Evolutionary conservation across 2,113 vertebrate species (phyloP).

Genomic region (Psilopsiagon aurifrons): DNA sequence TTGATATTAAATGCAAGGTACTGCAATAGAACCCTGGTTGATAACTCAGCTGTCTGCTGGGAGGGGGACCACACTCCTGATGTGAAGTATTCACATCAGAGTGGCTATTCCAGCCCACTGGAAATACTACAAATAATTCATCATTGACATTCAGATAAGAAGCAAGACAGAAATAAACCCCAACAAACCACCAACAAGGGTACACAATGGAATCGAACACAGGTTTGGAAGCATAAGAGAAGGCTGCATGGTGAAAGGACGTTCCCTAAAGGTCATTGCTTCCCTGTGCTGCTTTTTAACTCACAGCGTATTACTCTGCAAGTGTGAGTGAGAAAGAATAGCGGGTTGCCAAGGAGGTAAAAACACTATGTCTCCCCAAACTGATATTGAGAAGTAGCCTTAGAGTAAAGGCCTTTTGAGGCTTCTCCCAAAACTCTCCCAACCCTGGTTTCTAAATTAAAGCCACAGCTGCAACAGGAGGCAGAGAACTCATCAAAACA

Average conservation of each 20-base stretch:
- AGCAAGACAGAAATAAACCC: background rate
- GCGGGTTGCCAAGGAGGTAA: background rate
- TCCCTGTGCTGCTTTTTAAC: background rate
- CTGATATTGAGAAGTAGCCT: accelerated
- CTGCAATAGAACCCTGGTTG: background rate
- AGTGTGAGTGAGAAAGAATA: background rate
- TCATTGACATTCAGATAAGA: background rate
- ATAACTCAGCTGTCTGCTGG: background rate
- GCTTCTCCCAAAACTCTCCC: background rate
- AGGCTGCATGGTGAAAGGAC: background rate
- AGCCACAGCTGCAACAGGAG: background rate
- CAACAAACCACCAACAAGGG: background rate
- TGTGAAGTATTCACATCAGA: background rate
- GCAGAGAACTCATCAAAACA: accelerated
- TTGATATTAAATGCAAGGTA: background rate
- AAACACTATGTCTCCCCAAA: background rate
- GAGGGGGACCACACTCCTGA: background rate
- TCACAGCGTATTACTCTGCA: background rate
- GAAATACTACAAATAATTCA: background rate
- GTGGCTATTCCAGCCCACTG: background rate
- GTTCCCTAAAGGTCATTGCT: background rate
- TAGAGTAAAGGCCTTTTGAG: background rate
- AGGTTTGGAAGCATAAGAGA: background rate
- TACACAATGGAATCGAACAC: accelerated
- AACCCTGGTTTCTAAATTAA: background rate